These are phyloP conservation scores for Dicranocentrus wangi DNA, from an alignment of 2,888 invertebrate species.

Conservation along the genomic window DNA sequence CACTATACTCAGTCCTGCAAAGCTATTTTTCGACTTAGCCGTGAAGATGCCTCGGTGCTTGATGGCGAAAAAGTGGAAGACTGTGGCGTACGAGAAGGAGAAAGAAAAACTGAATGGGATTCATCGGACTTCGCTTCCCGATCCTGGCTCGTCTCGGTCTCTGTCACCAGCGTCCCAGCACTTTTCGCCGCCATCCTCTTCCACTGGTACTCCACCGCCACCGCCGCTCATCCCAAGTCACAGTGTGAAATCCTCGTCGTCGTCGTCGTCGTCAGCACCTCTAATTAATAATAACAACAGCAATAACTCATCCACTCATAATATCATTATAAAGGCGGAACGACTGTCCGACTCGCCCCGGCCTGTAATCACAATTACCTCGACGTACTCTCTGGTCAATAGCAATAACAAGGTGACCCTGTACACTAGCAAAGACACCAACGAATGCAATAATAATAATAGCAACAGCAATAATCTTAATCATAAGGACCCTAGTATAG, in stretches of 20 bases:
- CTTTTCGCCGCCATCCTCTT: slow-evolving; percentile 1
- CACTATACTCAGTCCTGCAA: no score
- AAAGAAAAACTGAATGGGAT: slow-evolving; percentile 59
- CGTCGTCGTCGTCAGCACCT: slow-evolving; percentile 44
- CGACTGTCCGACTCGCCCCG: slow-evolving; percentile 61
- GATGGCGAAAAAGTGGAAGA: slow-evolving; percentile 97
- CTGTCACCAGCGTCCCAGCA: slow-evolving; percentile 25
- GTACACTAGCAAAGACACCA: slow-evolving; percentile 43
- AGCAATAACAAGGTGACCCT: slow-evolving; percentile 51
- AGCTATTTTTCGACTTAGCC: slow-evolving; percentile 30
- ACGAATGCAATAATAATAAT: slow-evolving; percentile 65
- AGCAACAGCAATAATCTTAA: slow-evolving; percentile 57
- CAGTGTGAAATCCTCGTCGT: slow-evolving; percentile 52
- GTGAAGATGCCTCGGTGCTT: slow-evolving; percentile 92
- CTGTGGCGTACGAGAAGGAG: slow-evolving; percentile 81
- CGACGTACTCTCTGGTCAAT: slow-evolving; percentile 56
- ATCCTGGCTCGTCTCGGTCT: slow-evolving; percentile 5
- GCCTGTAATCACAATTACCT: slow-evolving; percentile 58
- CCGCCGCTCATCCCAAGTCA: slow-evolving; percentile 49
- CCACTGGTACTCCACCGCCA: slow-evolving; percentile 40
- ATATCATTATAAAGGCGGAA: slow-evolving; percentile 45
- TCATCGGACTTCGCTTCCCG: slow-evolving; percentile 4
- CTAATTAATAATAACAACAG: slow-evolving; percentile 22
- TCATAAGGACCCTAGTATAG: slow-evolving; percentile 48
- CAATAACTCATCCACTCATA: slow-evolving; percentile 28